A percentile compares a stretch with the other conserved stretches of the same genome.
Conservation (phyloP, 2,888 invertebrate genomes). For the Ecdyonurus torrentis region DNA sequence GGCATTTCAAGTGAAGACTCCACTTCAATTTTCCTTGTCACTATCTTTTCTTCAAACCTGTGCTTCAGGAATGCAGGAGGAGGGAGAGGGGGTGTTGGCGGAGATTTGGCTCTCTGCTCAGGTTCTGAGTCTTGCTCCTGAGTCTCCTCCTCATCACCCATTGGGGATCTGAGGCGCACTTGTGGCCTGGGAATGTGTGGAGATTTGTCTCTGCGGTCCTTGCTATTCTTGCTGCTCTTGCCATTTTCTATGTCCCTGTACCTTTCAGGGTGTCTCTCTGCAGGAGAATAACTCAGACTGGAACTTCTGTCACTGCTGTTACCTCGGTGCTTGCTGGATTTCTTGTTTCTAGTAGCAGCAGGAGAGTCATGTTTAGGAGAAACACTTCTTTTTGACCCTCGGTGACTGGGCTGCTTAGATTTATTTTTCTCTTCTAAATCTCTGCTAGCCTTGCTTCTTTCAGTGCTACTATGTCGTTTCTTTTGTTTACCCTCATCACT, state of each 20-base stretch:
- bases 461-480: neutral
- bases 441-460: neutral
- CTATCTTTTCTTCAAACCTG: neutral
- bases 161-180: slow-evolving; percentile 17
- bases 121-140: slow-evolving; percentile 12
- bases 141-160: slow-evolving; percentile 15
- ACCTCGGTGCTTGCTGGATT: neutral
- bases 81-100: slow-evolving; percentile 17
- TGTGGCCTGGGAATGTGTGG: slow-evolving; percentile 14
- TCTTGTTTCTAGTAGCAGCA: too few relatives aligned
- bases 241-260: slow-evolving; percentile 36
- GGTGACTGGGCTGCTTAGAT: too few relatives aligned
- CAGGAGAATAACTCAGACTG: slow-evolving; percentile 52
- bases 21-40: neutral
- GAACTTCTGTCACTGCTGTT: slow-evolving; percentile 12
- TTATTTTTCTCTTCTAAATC: neutral
- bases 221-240: slow-evolving; percentile 21
- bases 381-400: neutral
- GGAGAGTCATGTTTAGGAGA: too few relatives aligned
- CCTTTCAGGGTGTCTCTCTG: slow-evolving; percentile 47
- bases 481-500: neutral
- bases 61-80: neutral
- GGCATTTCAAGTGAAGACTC: neutral
- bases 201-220: neutral
- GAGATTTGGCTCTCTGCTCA: slow-evolving; percentile 18